Base-by-base conservation (phyloP, 1,140 invertebrate species). In the Paralvinella palmiformis region DNA sequence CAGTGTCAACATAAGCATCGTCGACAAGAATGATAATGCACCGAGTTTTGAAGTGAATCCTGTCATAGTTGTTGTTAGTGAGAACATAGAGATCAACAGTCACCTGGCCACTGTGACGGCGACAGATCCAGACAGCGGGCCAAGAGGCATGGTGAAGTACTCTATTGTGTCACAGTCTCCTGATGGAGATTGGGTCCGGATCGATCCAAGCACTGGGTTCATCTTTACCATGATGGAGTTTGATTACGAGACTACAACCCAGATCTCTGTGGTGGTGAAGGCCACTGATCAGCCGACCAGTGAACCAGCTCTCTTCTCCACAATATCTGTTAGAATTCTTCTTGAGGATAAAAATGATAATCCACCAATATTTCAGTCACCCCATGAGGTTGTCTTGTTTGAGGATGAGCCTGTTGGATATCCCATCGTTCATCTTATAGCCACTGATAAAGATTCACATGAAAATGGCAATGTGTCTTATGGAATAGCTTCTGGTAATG, bases 11-110 rank as follows among this genome's bases (percentile, higher is more conserved):
- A 89, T 98, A 41, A 86, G 91, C 73, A 87, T 98, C n/a, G 83
- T 88, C 20, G 95, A 99, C 77, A 86, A 90, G 0, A 98, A 98
- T 77, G 95, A 98, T 78, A 94, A 96, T 79, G 78, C 90, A 1
- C 96, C 96, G 0, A 78, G 87, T 5, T 94, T 98, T 71, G 73
- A 75, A 35, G 57, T 65, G 24, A 75, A 79, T 61, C 74, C 75
- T 33, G 70, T 78, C 5, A 62, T 74, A 7, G 60, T 78, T 17
- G 62, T 69, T 7, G 64, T 65, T 15, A 29, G 53, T 5, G 33
- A 63, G 33, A 45, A 55, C 57, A 61, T 32, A 56, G 33, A 20
- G 22, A 33, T 45, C 36, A 48, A 35, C 29, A 32, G 29, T 29
- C 10, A n/a, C n/a, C 35, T 64, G 13, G 59, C 22, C 15, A 20